A percentile compares a stretch with the other conserved stretches of the same genome.
These are phyloP conservation scores for Prionace glauca DNA, from an alignment of 2,797 vertebrate species.

Conservation along the genomic window DNA sequence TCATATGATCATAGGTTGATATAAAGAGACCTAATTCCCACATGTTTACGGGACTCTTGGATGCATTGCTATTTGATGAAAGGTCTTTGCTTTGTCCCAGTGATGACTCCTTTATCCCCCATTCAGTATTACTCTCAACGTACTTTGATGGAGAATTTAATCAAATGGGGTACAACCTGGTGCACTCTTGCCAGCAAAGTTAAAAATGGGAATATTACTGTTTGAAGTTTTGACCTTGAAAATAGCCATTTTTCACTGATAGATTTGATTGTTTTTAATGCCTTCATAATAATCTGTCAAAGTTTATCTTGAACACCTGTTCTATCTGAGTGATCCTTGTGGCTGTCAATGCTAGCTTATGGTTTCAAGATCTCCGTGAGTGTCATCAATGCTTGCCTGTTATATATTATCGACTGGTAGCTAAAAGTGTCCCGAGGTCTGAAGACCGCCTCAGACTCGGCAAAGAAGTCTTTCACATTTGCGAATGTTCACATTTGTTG, in stretches of 20 bases:
- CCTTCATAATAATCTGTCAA: neutral
- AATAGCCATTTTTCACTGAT: neutral
- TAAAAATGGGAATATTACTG: neutral
- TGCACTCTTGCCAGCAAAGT: neutral
- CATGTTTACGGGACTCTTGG: neutral
- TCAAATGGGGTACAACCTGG: neutral
- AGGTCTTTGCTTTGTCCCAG: too few species aligned
- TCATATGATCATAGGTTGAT: neutral
- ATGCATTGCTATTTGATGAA: neutral
- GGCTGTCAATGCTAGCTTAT: neutral
- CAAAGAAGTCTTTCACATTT: neutral
- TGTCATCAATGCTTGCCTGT: neutral
- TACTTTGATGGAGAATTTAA: neutral
- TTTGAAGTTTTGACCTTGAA: neutral
- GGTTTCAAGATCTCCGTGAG: neutral
- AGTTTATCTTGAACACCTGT: neutral
- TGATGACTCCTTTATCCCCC: neutral
- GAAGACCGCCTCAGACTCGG: neutral
- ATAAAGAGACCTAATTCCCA: neutral
- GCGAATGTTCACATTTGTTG: neutral
- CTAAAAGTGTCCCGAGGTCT: neutral
- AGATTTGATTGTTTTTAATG: neutral
- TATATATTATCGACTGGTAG: neutral
- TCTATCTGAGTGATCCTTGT: neutral
- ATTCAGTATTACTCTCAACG: neutral